Base-by-base conservation (phyloP, 2,113 vertebrate species). In the Mixornis gularis region DNA sequence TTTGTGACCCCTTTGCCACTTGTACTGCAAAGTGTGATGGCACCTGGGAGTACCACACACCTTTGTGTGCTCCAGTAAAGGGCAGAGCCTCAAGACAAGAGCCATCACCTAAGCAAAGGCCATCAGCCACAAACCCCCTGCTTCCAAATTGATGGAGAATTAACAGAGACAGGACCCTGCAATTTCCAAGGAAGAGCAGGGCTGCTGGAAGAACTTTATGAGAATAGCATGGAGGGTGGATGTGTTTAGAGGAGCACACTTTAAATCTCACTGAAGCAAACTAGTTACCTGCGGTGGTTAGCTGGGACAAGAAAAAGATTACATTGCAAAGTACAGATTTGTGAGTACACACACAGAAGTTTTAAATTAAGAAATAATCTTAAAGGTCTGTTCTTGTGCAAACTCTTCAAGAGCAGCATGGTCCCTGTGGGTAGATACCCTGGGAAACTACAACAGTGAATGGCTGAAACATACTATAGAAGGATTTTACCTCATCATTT, bases 401-500 rank as follows among this genome's bases (percentile, higher is more conserved):
- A 78, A 66, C 22, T 82, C 55, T 78, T 70, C 7, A 87, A 88
- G 22, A 86, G 25, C 18, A 70, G 51, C 12, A 24, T 6, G 18
- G n/a, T 36, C 5, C 56, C 52, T 76, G 13, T 26, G 51, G 48
- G 59, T 73, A 91, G 80, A 90, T 41, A 58, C 13, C 18, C 26
- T n/a, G 26, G 36, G 51, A 94, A 88, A 80, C 0, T 10, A 76
- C 13, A 90, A 40, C 15, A 87, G 12, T 6, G 27, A 85, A 82
- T 27, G 38, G 36, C 36, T 81, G 85, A 52, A 93, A 73, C 7
- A 11, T 25, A 60, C 30, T 71, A 60, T 27, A 81, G 12, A 64
- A 72, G 30, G 20, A 81, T 90, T 92, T 89, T 56, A 90, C 79
- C 8, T 65, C 78, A 90, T 68, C 30, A 85, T 72, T 94, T 72